phyloP scores from a whole-genome alignment of 2,113 vertebrate species.

The Heteronetta atricapilla region DNA sequence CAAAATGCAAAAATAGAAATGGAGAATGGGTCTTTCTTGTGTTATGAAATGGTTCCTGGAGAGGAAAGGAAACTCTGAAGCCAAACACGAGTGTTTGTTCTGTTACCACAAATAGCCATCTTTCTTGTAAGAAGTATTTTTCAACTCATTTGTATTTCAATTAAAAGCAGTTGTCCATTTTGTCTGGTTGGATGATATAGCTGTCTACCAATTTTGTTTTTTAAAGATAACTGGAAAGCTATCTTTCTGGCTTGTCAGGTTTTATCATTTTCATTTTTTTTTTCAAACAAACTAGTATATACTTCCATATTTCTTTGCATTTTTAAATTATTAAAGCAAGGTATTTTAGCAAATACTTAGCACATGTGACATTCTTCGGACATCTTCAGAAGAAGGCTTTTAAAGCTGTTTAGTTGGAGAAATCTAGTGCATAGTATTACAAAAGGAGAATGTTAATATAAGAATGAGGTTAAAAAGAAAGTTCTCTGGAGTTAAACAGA shows the following conservation, averaged over 20 bases:
- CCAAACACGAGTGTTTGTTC: not conserved
- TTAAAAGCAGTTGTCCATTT: not conserved
- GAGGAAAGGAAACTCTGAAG: not conserved
- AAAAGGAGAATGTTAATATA: not conserved
- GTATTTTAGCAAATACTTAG: not conserved
- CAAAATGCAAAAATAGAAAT: not conserved
- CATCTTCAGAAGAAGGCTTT: not conserved
- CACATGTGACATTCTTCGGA: not conserved
- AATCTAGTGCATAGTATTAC: not conserved
- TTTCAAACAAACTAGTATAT: not conserved
- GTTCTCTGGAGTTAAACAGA: not conserved
- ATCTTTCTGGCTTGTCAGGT: not conserved
- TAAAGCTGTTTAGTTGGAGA: not conserved
- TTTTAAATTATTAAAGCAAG: not conserved
- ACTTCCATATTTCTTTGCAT: not conserved
- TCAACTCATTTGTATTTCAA: not conserved
- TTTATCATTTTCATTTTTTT: not conserved
- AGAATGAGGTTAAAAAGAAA: not conserved
- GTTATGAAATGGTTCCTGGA: not conserved
- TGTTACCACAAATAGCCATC: not conserved
- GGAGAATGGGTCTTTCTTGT: rapidly evolving
- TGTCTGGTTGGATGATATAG: not conserved
- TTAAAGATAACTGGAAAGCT: not conserved
- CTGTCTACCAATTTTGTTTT: not conserved
- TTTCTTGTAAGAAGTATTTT: not conserved